Conservation (phyloP, 64 coral and sea anemone genomes). For the Pachyseris speciosa region DNA sequence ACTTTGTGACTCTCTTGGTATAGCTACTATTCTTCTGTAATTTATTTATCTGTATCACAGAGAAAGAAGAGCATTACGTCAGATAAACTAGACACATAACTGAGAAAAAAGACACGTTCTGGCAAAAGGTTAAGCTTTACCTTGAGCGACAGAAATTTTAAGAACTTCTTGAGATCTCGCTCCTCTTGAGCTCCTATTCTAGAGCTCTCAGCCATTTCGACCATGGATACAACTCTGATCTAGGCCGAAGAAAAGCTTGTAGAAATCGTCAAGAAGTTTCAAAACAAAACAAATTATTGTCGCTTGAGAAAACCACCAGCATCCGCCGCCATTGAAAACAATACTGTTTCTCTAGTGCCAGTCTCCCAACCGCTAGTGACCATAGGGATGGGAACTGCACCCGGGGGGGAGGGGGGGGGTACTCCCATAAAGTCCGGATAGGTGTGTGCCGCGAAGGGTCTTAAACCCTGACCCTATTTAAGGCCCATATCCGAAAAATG, state of each 20-base stretch:
- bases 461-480: too few relatives aligned
- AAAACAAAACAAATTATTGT: not conserved
- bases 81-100: not conserved
- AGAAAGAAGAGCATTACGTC: not conserved
- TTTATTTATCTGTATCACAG: not conserved
- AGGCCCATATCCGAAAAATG: too few relatives aligned
- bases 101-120: not conserved
- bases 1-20: too few relatives aligned
- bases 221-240: not conserved
- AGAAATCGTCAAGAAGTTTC: not conserved
- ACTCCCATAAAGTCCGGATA: too few relatives aligned
- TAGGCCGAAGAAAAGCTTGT: not conserved
- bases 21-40: too few relatives aligned
- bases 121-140: constrained; percentile 28
- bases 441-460: too few relatives aligned
- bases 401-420: too few relatives aligned
- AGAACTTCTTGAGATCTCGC: constrained; percentile 92
- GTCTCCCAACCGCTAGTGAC: too few relatives aligned
- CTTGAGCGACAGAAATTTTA: constrained; percentile 94
- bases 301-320: not conserved
- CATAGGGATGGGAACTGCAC: too few relatives aligned
- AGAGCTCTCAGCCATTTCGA: constrained; percentile 63
- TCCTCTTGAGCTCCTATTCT: constrained; percentile 64
- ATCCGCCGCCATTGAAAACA: constrained; percentile 20
- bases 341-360: too few relatives aligned